These are phyloP conservation scores for Drosophila recens DNA, from an alignment of 2,888 invertebrate species.

Conservation along the genomic window DNA sequence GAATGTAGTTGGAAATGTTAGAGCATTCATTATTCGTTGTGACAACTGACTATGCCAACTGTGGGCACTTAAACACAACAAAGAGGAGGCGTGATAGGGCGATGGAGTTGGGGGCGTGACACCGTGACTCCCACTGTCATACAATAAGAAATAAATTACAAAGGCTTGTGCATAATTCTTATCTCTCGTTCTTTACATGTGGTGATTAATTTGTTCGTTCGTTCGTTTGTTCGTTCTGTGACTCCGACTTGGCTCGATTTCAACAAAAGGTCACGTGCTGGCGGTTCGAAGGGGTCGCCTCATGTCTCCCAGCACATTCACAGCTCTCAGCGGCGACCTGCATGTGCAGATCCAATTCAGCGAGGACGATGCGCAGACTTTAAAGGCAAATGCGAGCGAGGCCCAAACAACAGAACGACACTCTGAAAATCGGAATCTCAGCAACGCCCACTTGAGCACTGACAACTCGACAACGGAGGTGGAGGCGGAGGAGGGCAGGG, in stretches of 20 bases:
- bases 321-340: constrained; percentile 92
- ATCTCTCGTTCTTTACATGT: constrained; percentile 58
- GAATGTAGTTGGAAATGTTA: constrained; percentile 17
- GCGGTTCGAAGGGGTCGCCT: constrained; percentile 86
- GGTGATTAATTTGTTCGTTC: constrained; percentile 59
- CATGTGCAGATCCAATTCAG: constrained; percentile 88
- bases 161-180: constrained; percentile 65
- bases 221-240: constrained; percentile 37
- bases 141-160: constrained; percentile 74
- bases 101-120: constrained; percentile 13
- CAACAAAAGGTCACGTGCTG: constrained; percentile 84
- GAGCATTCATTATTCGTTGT: constrained; percentile 27
- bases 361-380: constrained; percentile 35
- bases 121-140: constrained; percentile 31
- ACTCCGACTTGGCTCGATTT: constrained; percentile 47
- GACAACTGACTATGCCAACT: constrained; percentile 30
- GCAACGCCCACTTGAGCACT: constrained; percentile 61
- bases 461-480: constrained; percentile 20
- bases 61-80: constrained; percentile 57
- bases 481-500: constrained; percentile 43
- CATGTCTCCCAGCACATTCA: constrained; percentile 91
- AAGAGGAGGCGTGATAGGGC: constrained; percentile 31
- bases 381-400: constrained; percentile 1
- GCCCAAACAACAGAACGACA: constrained; percentile 17
- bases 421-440: constrained; percentile 27